A percentile compares a stretch with the other conserved stretches of the same genome.
Conservation (phyloP, 1,140 invertebrate genomes). For the Heliconius melpomene region DNA sequence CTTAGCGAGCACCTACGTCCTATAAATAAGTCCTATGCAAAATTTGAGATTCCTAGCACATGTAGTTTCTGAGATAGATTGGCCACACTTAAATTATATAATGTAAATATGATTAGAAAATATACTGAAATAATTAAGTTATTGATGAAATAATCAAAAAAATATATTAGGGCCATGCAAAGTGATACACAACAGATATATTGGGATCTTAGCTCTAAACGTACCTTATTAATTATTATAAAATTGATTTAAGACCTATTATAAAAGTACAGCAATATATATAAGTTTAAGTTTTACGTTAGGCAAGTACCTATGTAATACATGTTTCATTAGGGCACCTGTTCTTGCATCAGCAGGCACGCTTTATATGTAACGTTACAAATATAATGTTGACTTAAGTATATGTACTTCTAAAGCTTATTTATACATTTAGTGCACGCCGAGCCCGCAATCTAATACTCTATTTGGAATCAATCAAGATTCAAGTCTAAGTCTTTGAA, state of each 20-base stretch:
- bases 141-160: too few species aligned
- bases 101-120: too few species aligned
- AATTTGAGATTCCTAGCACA: too few species aligned
- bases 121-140: too few species aligned
- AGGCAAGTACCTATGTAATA: slow-evolving; percentile 28
- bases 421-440: slow-evolving; percentile 34
- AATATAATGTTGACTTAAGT: slow-evolving; percentile 23
- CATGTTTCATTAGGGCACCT: slow-evolving; percentile 45
- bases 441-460: slow-evolving; percentile 23
- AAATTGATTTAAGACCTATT: slow-evolving; percentile 1
- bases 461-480: slow-evolving; percentile 35
- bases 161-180: too few species aligned
- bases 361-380: slow-evolving; percentile 35
- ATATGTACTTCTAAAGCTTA: slow-evolving; percentile 23
- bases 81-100: too few species aligned
- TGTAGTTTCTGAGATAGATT: too few species aligned
- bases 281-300: slow-evolving; percentile 25
- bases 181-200: too few species aligned
- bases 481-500: slow-evolving; percentile 24
- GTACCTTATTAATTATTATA: background rate
- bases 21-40: too few species aligned
- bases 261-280: slow-evolving; percentile 22
- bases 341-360: slow-evolving; percentile 37
- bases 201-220: too few species aligned
- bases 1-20: too few species aligned